phyloP scores from a whole-genome alignment of 2,113 vertebrate species.

The Eulemur macaco region DNA sequence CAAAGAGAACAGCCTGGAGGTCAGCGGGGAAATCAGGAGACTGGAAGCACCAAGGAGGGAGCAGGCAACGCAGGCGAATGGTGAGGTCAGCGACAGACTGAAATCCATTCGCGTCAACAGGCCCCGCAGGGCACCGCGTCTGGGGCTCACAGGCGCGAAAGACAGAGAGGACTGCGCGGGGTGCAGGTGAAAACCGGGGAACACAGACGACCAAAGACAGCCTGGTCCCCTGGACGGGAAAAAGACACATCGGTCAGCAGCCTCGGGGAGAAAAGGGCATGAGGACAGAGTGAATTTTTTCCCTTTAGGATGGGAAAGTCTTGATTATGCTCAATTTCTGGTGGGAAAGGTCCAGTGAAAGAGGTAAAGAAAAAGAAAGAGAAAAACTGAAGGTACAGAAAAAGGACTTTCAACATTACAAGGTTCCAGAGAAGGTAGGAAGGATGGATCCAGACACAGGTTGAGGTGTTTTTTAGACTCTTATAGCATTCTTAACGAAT shows the following conservation, averaged over 20 bases:
- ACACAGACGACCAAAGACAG: neutral
- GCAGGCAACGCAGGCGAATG: neutral
- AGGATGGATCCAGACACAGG: neutral
- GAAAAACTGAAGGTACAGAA: neutral
- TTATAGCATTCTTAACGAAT: neutral
- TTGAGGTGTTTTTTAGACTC: neutral
- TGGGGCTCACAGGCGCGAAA: neutral
- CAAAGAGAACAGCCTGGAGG: neutral
- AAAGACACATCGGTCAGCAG: neutral
- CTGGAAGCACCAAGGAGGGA: neutral
- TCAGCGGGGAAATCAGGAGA: neutral
- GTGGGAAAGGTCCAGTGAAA: neutral
- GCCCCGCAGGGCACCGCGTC: accelerated
- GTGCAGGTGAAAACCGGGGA: neutral
- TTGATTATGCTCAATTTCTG: neutral
- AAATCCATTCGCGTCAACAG: accelerated
- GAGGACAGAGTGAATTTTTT: neutral
- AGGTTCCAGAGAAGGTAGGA: neutral
- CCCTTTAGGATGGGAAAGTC: neutral
- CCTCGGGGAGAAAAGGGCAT: neutral
- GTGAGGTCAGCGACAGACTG: neutral
- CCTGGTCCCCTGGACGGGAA: neutral
- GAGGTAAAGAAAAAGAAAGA: neutral
- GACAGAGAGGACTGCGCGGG: neutral
- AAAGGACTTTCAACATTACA: neutral